Percentiles rank a stretch among this genome's conserved stretches.
Conservation (phyloP, 2,888 invertebrate genomes). For the Macrophya alboannulata region DNA sequence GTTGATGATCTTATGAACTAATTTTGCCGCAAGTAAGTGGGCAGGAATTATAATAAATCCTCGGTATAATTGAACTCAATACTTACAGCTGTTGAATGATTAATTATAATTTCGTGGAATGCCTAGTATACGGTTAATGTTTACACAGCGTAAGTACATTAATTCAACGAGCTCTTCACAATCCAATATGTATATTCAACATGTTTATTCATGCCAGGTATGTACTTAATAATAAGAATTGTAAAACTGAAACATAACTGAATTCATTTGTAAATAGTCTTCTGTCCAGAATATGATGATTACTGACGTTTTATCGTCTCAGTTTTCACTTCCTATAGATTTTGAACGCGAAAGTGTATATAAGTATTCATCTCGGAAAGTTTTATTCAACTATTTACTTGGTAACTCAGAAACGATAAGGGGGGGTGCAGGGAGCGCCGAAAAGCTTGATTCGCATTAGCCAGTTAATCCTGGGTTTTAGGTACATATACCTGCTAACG, state of each 20-base stretch:
- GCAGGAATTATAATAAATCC: neutral
- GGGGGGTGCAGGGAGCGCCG: no score
- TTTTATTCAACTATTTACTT: neutral
- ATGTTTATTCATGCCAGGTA: neutral
- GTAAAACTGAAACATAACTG: neutral
- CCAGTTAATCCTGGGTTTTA: constrained; percentile 26
- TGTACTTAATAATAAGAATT: neutral
- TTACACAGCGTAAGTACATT: neutral
- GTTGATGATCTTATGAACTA: neutral
- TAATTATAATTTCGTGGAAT: neutral
- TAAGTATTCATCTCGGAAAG: neutral
- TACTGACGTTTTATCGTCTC: no score
- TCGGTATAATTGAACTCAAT: neutral
- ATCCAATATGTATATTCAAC: neutral
- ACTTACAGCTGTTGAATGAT: neutral
- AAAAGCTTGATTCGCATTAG: neutral
- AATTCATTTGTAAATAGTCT: neutral
- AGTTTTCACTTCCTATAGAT: no score
- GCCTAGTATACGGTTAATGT: neutral
- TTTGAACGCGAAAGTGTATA: no score
- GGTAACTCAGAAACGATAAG: neutral
- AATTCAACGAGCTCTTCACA: neutral
- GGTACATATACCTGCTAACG: neutral
- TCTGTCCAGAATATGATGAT: neutral
- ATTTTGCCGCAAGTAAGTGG: neutral